Evolutionary conservation across 2,797 vertebrate genomes (phyloP), one percentile per base, ranked within the genome.

Genomic region (Antennarius maculatus): DNA sequence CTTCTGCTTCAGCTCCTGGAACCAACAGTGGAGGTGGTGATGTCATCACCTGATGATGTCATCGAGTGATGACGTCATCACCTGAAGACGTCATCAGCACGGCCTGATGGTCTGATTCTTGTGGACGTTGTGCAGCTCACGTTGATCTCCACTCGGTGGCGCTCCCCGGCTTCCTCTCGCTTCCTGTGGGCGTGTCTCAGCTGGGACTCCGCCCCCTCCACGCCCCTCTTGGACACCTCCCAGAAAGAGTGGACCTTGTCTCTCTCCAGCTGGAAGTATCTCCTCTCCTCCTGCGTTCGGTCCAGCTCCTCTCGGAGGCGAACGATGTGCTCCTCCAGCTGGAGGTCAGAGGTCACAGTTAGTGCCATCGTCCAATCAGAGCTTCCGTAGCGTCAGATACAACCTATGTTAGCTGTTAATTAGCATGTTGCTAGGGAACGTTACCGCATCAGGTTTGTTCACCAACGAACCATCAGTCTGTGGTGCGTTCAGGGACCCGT

Each of bases 251-350:
- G 95, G 68, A 96, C 94, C 81, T 94, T 95, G 80, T 95, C 94
- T 0, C 95, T 80, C 75, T 98, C 96, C 77, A 97, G 88, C 85
- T 97, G 96, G 85, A 97, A 96, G 51, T 93, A 96, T 82, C 94
- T 98, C 17, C 93, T 92, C 69, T 97, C 96, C 76, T 96, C 94
- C 2, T 95, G 91, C 66, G 97, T 96, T 0, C 93, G 81, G 49
- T 98, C 95, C 87, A 98, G 89, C 88, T 98, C 97, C 84, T 96
- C 93, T 2, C 93, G 88, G 4, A 98, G 86, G 0, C 85, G 94
- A 0, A 37, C 1, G 0, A 95, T 73, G 0, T 97, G 95, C 15
- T 95, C 91, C 86, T 95, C 93, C 79, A 90, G 74, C 88, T 89
- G 60, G 5, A 39, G 3, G 45, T 1, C 39, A 57, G 0, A 34